These are phyloP conservation scores for Progne subis DNA, from an alignment of 2,113 vertebrate genomes.

Conservation along the genomic window DNA sequence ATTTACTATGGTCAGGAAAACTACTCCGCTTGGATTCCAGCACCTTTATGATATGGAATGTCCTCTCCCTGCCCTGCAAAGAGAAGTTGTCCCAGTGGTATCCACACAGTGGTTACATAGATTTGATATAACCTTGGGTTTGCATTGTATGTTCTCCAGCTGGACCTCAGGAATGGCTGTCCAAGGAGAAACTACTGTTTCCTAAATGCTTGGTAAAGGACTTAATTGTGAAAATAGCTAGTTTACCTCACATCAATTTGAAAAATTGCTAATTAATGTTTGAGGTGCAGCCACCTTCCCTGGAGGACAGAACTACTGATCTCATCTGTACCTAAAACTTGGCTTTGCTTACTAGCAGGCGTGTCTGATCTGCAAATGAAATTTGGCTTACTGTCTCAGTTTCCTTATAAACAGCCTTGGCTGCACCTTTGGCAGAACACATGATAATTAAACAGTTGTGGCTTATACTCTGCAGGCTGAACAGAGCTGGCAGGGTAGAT, in stretches of 20 bases:
- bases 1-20: not conserved
- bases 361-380: conserved; percentile 59
- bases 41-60: not conserved
- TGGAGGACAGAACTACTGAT: conserved; percentile 63
- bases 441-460: conserved; percentile 42
- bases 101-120: not conserved
- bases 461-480: not conserved
- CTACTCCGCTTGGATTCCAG: not conserved
- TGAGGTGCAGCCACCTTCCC: conserved; percentile 59
- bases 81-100: not conserved
- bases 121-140: conserved; percentile 9
- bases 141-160: not conserved
- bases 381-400: conserved; percentile 9
- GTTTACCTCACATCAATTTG: conserved; percentile 61
- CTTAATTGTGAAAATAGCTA: conserved; percentile 64
- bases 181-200: not conserved
- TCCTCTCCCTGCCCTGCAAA: not conserved
- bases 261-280: conserved; percentile 63
- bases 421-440: conserved; percentile 55
- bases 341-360: conserved; percentile 51
- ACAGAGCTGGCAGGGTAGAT: conserved; percentile 9
- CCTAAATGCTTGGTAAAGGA: conserved; percentile 49
- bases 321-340: conserved; percentile 52
- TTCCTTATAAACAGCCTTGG: conserved; percentile 59
- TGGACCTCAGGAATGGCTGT: conserved; percentile 23